Conservation (phyloP, 2,113 vertebrate species). For the Cisticola juncidis region DNA sequence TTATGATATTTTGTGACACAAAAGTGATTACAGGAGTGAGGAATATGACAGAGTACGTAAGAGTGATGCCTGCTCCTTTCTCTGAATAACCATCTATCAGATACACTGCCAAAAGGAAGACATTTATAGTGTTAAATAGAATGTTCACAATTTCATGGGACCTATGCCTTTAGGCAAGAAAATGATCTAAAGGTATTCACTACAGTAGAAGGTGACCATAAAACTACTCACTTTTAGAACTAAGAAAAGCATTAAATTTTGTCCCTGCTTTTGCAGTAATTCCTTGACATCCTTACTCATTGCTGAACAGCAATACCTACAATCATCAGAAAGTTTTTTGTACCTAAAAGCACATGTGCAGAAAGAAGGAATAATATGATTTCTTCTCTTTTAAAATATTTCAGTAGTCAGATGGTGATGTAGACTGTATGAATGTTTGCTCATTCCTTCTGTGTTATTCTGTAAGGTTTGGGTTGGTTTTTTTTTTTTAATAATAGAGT, state of each 20-base stretch:
- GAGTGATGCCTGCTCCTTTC: background rate
- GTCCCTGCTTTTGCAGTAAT: background rate
- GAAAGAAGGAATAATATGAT: background rate
- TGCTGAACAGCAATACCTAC: background rate
- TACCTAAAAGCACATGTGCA: background rate
- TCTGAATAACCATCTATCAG: background rate
- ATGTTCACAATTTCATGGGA: constrained; percentile 16
- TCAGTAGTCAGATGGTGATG: background rate
- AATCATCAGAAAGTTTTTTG: background rate
- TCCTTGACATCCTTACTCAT: background rate
- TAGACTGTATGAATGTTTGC: background rate
- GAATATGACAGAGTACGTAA: background rate
- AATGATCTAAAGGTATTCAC: background rate
- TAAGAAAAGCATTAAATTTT: background rate
- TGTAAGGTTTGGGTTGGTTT: accelerated
- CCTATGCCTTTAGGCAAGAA: constrained; percentile 1
- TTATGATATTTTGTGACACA: background rate
- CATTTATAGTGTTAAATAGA: constrained; percentile 32
- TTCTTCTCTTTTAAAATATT: background rate
- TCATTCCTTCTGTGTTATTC: background rate
- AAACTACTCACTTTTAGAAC: background rate
- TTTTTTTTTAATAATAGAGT: background rate
- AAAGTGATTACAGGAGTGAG: background rate
- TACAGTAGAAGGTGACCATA: constrained; percentile 3
- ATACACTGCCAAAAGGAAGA: background rate